Percentiles rank a stretch among this genome's conserved stretches.
These are phyloP conservation scores for Erebia epiphron DNA, from an alignment of 2,888 invertebrate genomes.

Conservation along the genomic window DNA sequence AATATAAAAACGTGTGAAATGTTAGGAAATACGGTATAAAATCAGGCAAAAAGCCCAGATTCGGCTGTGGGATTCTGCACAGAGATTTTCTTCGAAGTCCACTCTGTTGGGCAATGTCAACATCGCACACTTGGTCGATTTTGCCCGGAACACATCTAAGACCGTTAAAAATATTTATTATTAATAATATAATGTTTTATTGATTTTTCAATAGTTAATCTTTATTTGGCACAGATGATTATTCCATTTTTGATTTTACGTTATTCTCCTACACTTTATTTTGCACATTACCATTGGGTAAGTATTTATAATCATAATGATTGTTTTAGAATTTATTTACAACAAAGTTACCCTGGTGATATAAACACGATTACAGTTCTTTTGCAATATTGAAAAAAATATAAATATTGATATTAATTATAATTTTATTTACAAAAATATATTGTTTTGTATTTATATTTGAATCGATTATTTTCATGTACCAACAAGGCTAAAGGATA, in stretches of 20 bases:
- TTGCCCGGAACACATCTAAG: not conserved
- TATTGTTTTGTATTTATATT: conserved; percentile 35
- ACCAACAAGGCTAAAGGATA: conserved; percentile 12
- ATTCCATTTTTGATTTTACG: conserved; percentile 14
- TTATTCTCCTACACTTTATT: conserved; percentile 27
- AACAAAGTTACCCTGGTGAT: conserved; percentile 44
- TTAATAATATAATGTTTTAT: conserved; percentile 5
- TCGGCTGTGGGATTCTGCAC: too few relatives aligned
- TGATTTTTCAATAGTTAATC: conserved; percentile 11
- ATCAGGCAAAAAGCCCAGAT: too few relatives aligned
- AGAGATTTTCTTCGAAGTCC: too few relatives aligned
- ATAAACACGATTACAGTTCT: conserved; percentile 28
- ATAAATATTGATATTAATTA: conserved; percentile 22
- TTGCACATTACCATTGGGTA: conserved; percentile 19
- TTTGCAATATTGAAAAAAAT: conserved; percentile 25
- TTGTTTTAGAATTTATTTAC: conserved; percentile 34
- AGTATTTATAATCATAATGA: not conserved
- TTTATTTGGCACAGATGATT: conserved; percentile 39
- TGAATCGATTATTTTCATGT: conserved; percentile 47
- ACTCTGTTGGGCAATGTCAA: too few relatives aligned
- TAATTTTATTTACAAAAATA: conserved; percentile 47
- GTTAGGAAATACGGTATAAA: too few relatives aligned
- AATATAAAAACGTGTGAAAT: too few relatives aligned
- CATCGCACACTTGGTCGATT: not conserved
- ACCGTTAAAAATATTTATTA: not conserved